phyloP scores from a whole-genome alignment of 2,797 vertebrate genomes.

The Sphenodon punctatus region DNA sequence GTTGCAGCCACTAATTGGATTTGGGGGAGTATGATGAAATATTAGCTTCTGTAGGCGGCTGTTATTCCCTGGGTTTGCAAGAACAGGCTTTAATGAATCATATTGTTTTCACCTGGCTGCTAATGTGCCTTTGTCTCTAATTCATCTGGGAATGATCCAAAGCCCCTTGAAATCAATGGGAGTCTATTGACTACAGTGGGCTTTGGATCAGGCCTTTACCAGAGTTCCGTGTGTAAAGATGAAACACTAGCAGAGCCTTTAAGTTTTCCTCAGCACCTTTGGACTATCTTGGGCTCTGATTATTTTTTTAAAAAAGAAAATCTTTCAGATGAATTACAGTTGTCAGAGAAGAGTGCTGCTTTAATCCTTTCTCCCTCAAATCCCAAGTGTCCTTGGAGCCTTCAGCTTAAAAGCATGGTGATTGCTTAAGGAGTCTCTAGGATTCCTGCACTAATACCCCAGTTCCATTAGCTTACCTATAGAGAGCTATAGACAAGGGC shows the following conservation, averaged over 20 bases:
- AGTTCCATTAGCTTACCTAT: slow-evolving; percentile 1
- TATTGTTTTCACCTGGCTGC: slow-evolving; percentile 11
- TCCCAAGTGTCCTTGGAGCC: slow-evolving; percentile 26
- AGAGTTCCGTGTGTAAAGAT: neutral
- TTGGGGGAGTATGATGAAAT: slow-evolving; percentile 46
- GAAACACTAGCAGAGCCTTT: neutral
- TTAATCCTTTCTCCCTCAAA: neutral
- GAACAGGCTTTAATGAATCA: neutral
- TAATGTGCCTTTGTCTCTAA: neutral
- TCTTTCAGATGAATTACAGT: slow-evolving; percentile 19
- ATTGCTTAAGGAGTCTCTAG: slow-evolving; percentile 28
- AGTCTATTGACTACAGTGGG: neutral
- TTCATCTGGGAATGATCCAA: neutral
- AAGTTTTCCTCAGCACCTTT: neutral
- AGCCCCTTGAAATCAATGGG: neutral
- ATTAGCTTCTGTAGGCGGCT: slow-evolving; percentile 26
- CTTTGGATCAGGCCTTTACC: neutral
- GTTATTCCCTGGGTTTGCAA: slow-evolving; percentile 15
- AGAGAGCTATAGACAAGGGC: neutral
- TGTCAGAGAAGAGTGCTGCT: slow-evolving; percentile 1
- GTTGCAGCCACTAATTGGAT: slow-evolving; percentile 54
- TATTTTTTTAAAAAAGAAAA: slow-evolving; percentile 10
- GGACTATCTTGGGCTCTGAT: slow-evolving; percentile 7
- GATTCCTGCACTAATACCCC: too few relatives aligned
- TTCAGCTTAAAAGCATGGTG: neutral